Conservation (phyloP, 2,888 invertebrate species). For the Caenorhabditis doughertyi region DNA sequence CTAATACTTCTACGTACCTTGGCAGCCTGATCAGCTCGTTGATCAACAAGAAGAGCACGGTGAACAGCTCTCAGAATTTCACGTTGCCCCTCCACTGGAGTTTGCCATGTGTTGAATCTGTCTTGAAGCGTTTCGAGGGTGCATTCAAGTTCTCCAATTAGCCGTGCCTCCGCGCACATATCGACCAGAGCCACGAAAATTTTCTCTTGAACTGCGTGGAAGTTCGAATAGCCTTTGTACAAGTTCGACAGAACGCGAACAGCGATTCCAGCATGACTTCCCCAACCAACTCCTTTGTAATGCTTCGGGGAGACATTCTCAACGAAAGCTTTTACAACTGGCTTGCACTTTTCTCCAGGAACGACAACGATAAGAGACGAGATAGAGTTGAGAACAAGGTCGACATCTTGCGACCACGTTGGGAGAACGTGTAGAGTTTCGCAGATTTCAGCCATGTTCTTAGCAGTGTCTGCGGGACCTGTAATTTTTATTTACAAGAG, state of each 20-base stretch:
- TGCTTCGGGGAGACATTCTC: constrained; percentile 58
- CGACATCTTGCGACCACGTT: constrained; percentile 87
- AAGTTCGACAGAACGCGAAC: constrained; percentile 90
- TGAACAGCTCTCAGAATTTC: constrained; percentile 77
- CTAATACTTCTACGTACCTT: constrained; percentile 66
- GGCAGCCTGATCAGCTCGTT: constrained; percentile 84
- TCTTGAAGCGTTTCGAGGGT: constrained; percentile 63
- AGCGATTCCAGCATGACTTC: constrained; percentile 77
- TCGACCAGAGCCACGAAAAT: constrained; percentile 84
- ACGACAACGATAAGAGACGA: constrained; percentile 94
- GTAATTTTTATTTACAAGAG: not conserved
- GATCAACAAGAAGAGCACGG: constrained; percentile 85
- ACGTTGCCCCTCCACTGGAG: constrained; percentile 70
- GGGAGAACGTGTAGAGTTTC: constrained; percentile 45
- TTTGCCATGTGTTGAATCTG: constrained; percentile 71
- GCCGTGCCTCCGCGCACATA: constrained; percentile 63
- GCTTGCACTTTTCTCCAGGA: constrained; percentile 91
- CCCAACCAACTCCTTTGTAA: constrained; percentile 77
- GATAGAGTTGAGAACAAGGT: constrained; percentile 95
- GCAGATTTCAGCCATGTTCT: constrained; percentile 70
- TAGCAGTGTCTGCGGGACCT: constrained; percentile 65
- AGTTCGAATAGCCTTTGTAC: constrained; percentile 92
- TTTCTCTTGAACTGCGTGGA: constrained; percentile 90
- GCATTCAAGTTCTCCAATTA: constrained; percentile 69
- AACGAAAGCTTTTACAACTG: constrained; percentile 86